These are phyloP conservation scores for Trachops cirrhosus DNA, from an alignment of 2,797 vertebrate species.

Conservation along the genomic window DNA sequence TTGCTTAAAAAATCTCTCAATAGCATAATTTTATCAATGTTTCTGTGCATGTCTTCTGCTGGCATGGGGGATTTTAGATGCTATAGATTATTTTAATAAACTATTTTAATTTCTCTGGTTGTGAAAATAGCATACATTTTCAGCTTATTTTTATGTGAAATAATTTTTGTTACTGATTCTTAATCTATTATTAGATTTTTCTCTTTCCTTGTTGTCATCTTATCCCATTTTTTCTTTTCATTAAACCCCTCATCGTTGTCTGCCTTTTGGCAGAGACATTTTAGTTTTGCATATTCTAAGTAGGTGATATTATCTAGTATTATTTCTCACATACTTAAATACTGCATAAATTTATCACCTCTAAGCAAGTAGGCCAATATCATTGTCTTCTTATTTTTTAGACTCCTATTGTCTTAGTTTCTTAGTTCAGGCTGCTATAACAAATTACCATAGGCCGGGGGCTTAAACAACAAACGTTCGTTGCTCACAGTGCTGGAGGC, in stretches of 20 bases:
- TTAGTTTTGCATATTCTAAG: conserved; percentile 73
- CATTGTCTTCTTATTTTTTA: conserved; percentile 28
- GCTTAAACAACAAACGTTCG: background rate
- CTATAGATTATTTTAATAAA: conserved; percentile 71
- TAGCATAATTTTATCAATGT: conserved; percentile 49
- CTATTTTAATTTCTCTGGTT: conserved; percentile 70
- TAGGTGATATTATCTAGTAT: conserved; percentile 70
- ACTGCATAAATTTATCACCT: conserved; percentile 64
- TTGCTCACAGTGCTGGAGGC: background rate
- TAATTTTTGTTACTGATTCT: conserved; percentile 66
- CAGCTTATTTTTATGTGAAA: conserved; percentile 64
- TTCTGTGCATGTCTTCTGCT: conserved; percentile 40
- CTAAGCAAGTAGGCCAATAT: conserved; percentile 41
- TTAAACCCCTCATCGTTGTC: conserved; percentile 63
- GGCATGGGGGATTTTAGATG: conserved; percentile 52
- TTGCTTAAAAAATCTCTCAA: conserved; percentile 37
- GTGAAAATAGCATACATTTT: conserved; percentile 59
- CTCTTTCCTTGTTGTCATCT: conserved; percentile 62
- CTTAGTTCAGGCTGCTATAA: background rate
- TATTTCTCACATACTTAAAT: conserved; percentile 66
- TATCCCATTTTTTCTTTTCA: conserved; percentile 70
- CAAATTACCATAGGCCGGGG: background rate
- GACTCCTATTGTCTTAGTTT: conserved; percentile 19
- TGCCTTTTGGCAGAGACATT: conserved; percentile 70
- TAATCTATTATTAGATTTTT: conserved; percentile 69